These are phyloP conservation scores for Entomyzon cyanotis DNA, from an alignment of 2,113 vertebrate genomes.

Conservation along the genomic window DNA sequence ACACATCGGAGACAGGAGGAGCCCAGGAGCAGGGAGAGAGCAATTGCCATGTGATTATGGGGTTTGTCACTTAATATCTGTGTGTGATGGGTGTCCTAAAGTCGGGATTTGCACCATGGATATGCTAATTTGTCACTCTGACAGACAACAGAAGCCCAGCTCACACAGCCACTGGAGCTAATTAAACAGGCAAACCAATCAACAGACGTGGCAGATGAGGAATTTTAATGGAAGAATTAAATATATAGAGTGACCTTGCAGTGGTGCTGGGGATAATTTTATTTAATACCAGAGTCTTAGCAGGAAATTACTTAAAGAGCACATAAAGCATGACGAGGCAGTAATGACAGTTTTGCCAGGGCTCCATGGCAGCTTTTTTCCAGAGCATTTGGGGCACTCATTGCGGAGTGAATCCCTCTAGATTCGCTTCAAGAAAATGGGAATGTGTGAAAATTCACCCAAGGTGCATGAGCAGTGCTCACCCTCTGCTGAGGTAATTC, in stretches of 20 bases:
- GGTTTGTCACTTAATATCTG: neutral
- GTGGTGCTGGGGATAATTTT: neutral
- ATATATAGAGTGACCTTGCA: neutral
- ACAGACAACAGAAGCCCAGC: neutral
- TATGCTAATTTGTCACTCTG: conserved; percentile 24
- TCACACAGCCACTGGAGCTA: neutral
- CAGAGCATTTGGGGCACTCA: neutral
- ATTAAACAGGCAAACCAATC: conserved; percentile 39
- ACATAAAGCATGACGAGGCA: neutral
- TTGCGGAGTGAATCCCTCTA: no score
- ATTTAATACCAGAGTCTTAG: neutral
- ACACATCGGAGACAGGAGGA: neutral
- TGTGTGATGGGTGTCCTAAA: neutral
- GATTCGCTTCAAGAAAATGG: neutral
- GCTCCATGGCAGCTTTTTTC: neutral
- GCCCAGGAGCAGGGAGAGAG: neutral
- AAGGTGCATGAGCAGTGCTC: neutral
- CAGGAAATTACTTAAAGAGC: neutral
- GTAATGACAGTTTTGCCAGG: neutral
- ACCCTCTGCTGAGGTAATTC: neutral
- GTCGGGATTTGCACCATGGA: neutral
- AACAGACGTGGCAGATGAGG: neutral
- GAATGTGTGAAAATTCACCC: neutral
- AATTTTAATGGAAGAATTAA: neutral
- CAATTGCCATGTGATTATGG: neutral